phyloP scores from a whole-genome alignment of 2,888 invertebrate species.

The Pseudococcus jackbeardsleyi region DNA sequence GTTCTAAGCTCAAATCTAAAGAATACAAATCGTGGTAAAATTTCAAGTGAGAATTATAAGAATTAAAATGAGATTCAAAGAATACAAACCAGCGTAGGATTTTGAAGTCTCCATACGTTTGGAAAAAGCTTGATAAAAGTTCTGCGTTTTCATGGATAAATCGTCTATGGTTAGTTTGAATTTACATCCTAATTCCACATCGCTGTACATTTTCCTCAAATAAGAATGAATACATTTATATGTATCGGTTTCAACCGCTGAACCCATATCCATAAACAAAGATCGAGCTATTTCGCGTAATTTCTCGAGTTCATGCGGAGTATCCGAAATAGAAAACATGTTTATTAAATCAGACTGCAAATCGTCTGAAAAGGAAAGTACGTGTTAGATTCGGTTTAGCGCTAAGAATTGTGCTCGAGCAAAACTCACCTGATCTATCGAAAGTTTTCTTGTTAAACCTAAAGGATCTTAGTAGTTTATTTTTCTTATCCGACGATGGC shows the following conservation, averaged over 20 bases:
- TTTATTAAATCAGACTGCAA: slow-evolving; percentile 67
- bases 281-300: slow-evolving; percentile 71
- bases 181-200: slow-evolving; percentile 66
- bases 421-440: slow-evolving; percentile 74
- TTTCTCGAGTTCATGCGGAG: slow-evolving; percentile 69
- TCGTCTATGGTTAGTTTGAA: slow-evolving; percentile 82
- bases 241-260: slow-evolving; percentile 75
- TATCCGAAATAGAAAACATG: slow-evolving; percentile 67
- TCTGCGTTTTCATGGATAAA: slow-evolving; percentile 89
- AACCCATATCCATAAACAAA: slow-evolving; percentile 71
- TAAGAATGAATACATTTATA: slow-evolving; percentile 79
- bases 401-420: too few relatives aligned
- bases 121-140: slow-evolving; percentile 83
- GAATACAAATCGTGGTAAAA: slow-evolving; percentile 58
- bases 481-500: slow-evolving; percentile 80
- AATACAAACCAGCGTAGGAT: slow-evolving; percentile 73
- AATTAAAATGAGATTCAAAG: neutral
- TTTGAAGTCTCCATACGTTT: slow-evolving; percentile 80
- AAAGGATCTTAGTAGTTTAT: slow-evolving; percentile 81
- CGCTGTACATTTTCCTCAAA: slow-evolving; percentile 72
- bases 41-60: neutral
- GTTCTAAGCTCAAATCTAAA: slow-evolving; percentile 77
- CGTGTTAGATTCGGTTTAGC: too few relatives aligned
- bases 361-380: slow-evolving; percentile 51
- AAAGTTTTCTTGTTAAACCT: slow-evolving; percentile 80